These are phyloP conservation scores for Hippocampus comes DNA, from an alignment of 2,113 vertebrate species.

Conservation along the genomic window DNA sequence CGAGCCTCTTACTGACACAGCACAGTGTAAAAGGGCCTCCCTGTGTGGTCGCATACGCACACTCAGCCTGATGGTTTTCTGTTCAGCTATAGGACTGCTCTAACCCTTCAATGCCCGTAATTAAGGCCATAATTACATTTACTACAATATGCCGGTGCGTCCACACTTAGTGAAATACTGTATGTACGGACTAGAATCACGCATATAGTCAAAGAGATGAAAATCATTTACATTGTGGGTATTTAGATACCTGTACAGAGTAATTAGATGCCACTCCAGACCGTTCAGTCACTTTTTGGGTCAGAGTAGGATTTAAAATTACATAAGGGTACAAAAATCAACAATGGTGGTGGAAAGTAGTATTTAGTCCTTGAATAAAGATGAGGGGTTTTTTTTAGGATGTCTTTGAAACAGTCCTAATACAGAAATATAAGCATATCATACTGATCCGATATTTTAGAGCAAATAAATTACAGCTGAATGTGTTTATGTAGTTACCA, in stretches of 20 bases:
- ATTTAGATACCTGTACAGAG: neutral
- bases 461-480: neutral
- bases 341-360: neutral
- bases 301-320: neutral
- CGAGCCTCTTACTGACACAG: slow-evolving; percentile 1
- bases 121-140: slow-evolving; percentile 50
- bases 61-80: slow-evolving; percentile 37
- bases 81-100: slow-evolving; percentile 25
- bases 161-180: neutral
- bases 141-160: slow-evolving; percentile 12
- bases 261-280: neutral
- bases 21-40: slow-evolving; percentile 6
- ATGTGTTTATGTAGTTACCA: neutral
- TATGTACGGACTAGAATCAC: neutral
- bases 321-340: neutral
- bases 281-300: neutral
- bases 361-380: neutral
- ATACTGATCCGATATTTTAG: neutral
- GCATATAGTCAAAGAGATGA: neutral
- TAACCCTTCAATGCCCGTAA: slow-evolving; percentile 26
- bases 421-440: neutral
- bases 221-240: neutral
- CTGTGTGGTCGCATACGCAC: slow-evolving; percentile 44
- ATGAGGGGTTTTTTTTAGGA: no score
- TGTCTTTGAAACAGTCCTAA: neutral